Percentiles rank a stretch among this genome's conserved stretches.
Conservation (phyloP, 2,797 vertebrate genomes). For the Pangasius sanitwongsei region DNA sequence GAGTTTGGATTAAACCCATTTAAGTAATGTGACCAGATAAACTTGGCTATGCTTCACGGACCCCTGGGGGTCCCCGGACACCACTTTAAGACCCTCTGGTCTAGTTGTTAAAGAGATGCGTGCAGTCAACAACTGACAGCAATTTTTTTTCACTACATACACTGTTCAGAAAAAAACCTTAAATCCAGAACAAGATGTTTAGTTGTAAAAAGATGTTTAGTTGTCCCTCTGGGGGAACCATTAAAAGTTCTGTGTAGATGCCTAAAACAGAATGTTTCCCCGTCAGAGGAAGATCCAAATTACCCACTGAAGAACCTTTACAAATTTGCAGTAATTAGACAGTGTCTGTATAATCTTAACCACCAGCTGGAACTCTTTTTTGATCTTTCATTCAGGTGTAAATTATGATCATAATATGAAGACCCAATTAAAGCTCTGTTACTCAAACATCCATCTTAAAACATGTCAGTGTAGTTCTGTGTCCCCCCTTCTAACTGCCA, state of each 20-base stretch:
- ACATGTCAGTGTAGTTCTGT: neutral
- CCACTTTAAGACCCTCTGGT: neutral
- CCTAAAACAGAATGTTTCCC: neutral
- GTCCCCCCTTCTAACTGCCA: neutral
- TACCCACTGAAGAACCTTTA: neutral
- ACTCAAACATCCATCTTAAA: neutral
- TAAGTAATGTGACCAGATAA: neutral
- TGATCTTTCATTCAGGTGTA: neutral
- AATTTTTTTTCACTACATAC: neutral
- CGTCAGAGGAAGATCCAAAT: neutral
- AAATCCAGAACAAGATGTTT: neutral
- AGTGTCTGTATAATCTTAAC: neutral
- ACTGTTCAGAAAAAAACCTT: too few species aligned
- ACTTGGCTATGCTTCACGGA: neutral
- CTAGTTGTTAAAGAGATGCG: neutral
- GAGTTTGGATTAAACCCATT: neutral
- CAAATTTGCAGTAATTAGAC: neutral
- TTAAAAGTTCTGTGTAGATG: neutral
- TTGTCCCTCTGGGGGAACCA: neutral
- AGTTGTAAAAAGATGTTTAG: neutral
- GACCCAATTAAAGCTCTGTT: neutral
- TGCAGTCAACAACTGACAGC: neutral
- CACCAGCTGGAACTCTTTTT: neutral
- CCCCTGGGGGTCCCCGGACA: neutral
- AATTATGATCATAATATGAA: neutral